Evolutionary conservation across 2,797 vertebrate genomes (phyloP), one percentile per base, ranked within the genome.

Genomic region (Peromyscus aztecus): DNA sequence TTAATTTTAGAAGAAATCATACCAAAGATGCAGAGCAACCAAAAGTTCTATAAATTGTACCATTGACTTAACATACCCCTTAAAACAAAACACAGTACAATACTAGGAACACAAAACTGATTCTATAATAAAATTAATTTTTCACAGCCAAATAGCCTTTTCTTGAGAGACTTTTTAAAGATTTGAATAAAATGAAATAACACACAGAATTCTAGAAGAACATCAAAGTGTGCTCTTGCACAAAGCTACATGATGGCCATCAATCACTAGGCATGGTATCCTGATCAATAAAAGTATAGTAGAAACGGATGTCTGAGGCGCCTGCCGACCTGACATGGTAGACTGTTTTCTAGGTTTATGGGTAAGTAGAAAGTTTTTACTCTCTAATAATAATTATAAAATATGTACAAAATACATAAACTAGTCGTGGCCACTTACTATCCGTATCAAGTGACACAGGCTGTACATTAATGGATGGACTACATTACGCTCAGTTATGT

Each of bases 141-240:
- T 81, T n/a, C 34, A 43, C 59, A 31, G 43, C 6, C 9, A 69
- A 88, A 49, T 75, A 78, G 49, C 34, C 31, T 93, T 92, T 85
- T 75, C 31, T 40, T 80, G 37, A 78, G 8, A 57, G 1, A 46
- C 6, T 69, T 24, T 83, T 95, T 84, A 85, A 63, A 94, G 16
- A 75, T 59, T 40, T 89, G 67, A 91, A 40, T 89, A 55, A 88
- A 37, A 83, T 90, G 49, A 57, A 96, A 93, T 83, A 4, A 19
- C 40, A 63, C 49, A 46, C 2, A 55, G 73, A 80, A 86, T 92
- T 96, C 16, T 43, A 0, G 46, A 83, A 84, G 16, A 77, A 31
- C 19, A 52, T 52, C 11, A 34, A 24, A 73, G 65, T n/a, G 21
- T 57, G 14, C 31, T 9, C 43, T 85, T 85, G 1, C 27, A 13